phyloP scores from a whole-genome alignment of 1,140 invertebrate species.

The Hydropsyche tenuis region DNA sequence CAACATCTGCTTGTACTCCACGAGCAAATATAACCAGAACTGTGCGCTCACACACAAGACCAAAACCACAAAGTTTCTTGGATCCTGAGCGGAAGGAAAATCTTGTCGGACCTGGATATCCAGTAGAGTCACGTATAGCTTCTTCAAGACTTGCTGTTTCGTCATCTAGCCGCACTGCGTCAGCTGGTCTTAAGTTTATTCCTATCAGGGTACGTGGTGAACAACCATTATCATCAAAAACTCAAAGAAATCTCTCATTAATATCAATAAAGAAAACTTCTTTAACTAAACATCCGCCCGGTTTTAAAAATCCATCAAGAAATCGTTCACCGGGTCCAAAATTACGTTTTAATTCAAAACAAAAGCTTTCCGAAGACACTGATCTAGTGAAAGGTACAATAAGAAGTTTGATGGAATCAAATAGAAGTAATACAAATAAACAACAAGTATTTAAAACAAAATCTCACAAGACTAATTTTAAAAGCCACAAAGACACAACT shows the following conservation, averaged over 20 bases:
- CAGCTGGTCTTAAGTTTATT: conserved; percentile 29
- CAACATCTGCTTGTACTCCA: conserved; percentile 34
- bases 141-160: conserved; percentile 22
- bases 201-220: conserved; percentile 26
- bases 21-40: conserved; percentile 6
- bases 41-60: conserved; percentile 13
- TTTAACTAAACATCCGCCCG: conserved; percentile 27
- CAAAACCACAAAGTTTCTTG: conserved; percentile 25
- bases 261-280: conserved; percentile 45
- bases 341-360: conserved; percentile 37
- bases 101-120: conserved; percentile 26
- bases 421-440: conserved; percentile 34
- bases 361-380: conserved; percentile 35
- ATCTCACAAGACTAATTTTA: conserved; percentile 29
- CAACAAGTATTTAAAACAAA: conserved; percentile 34
- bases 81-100: conserved; percentile 42
- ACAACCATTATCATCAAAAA: conserved; percentile 31
- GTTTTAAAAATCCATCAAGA: conserved; percentile 30
- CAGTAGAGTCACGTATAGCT: conserved; percentile 11
- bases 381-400: conserved; percentile 25
- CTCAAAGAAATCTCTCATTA: conserved; percentile 44
- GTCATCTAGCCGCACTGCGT: neutral
- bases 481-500: conserved; percentile 26
- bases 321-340: conserved; percentile 36
- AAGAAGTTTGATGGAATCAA: conserved; percentile 42